Conservation (phyloP, 2,888 invertebrate genomes). For the Nymphalis c-album region DNA sequence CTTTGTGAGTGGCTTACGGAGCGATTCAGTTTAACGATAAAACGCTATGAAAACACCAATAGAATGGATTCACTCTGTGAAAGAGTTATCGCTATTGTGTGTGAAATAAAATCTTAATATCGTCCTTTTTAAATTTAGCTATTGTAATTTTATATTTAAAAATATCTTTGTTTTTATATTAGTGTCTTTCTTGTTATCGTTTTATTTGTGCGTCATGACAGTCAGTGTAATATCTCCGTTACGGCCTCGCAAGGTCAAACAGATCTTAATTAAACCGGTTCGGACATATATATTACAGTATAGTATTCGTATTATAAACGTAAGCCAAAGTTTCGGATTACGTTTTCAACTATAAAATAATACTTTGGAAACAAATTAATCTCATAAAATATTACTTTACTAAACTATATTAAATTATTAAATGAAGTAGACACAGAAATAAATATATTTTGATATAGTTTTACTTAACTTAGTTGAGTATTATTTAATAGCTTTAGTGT, state of each 20-base stretch:
- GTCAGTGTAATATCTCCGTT: slow-evolving; percentile 18
- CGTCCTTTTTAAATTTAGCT: no score
- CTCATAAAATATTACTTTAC: no score
- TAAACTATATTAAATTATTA: not conserved
- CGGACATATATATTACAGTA: slow-evolving; percentile 21
- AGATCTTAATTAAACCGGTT: slow-evolving; percentile 33
- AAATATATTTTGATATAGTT: not conserved
- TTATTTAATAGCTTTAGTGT: not conserved
- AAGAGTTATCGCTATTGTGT: no score
- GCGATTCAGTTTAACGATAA: slow-evolving; percentile 14
- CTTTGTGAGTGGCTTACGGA: slow-evolving; percentile 15
- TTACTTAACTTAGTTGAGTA: not conserved
- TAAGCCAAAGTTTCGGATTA: slow-evolving; percentile 20
- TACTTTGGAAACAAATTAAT: no score
- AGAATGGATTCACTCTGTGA: not conserved
- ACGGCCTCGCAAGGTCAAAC: slow-evolving; percentile 33
- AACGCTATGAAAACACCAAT: slow-evolving; percentile 8
- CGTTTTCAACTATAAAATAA: not conserved
- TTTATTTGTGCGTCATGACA: not conserved
- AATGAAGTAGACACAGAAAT: not conserved
- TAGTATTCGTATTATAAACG: slow-evolving; percentile 23
- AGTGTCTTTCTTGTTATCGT: not conserved
- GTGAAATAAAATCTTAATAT: no score
- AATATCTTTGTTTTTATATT: not conserved
- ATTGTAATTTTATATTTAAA: no score